These are phyloP conservation scores for Ceyx melanurus DNA, from an alignment of 2,113 vertebrate genomes.

Conservation along the genomic window DNA sequence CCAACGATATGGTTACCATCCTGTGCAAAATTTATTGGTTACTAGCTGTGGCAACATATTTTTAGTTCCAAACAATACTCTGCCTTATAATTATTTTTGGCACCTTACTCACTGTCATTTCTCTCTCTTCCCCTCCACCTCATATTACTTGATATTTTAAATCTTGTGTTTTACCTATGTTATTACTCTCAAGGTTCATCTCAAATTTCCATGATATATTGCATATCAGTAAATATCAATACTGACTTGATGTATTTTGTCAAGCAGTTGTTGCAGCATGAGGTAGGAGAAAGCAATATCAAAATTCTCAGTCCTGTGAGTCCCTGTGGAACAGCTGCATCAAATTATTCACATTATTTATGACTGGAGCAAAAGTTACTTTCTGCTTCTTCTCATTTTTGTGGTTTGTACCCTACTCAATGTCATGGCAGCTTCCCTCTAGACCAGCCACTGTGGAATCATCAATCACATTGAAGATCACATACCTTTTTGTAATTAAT, in stretches of 20 bases:
- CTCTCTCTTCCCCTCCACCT: no score
- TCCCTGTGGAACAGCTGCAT: neutral
- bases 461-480: neutral
- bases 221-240: neutral
- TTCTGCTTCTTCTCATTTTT: neutral
- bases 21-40: neutral
- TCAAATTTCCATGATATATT: neutral
- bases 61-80: neutral
- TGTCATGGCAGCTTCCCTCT: neutral
- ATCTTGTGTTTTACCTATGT: neutral
- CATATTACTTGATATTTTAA: neutral
- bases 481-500: neutral
- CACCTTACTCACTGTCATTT: neutral
- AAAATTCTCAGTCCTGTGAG: neutral
- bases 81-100: neutral
- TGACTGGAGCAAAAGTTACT: neutral
- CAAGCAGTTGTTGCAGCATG: neutral
- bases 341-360: neutral
- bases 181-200: neutral
- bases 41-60: neutral
- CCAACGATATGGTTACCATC: neutral
- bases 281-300: neutral
- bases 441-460: neutral
- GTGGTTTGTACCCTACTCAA: neutral
- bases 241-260: neutral